Conservation (phyloP, 2,888 invertebrate species). For the Chloromyia formosa region DNA sequence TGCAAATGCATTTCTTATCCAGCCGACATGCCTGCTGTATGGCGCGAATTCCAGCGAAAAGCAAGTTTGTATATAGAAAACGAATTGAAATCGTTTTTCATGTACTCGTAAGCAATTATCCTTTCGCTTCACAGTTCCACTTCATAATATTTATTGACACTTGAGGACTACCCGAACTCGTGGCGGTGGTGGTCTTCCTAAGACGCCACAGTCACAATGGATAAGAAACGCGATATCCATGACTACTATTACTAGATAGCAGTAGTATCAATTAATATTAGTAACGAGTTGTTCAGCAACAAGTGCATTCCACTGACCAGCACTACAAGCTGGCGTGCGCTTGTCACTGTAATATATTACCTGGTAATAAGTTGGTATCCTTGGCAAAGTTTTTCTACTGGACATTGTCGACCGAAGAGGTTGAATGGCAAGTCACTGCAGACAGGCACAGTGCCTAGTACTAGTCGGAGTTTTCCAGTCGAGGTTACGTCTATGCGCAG, state of each 20-base stretch:
- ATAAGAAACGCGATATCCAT: slow-evolving; percentile 25
- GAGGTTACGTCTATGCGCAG: slow-evolving; percentile 21
- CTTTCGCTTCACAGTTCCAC: slow-evolving; percentile 27
- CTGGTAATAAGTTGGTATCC: slow-evolving; percentile 47
- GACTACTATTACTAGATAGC: slow-evolving; percentile 26
- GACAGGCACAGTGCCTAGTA: background rate
- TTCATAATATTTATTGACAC: slow-evolving; percentile 35
- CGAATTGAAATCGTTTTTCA: slow-evolving; percentile 23
- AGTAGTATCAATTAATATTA: slow-evolving; percentile 44
- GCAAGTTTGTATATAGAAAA: slow-evolving; percentile 6
- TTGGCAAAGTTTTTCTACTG: slow-evolving; percentile 47
- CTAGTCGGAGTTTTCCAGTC: background rate
- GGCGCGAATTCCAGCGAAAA: background rate
- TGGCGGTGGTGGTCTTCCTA: slow-evolving; percentile 34
- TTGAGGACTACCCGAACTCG: background rate
- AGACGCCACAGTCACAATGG: slow-evolving; percentile 12
- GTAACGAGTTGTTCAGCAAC: slow-evolving; percentile 42
- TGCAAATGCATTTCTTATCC: background rate
- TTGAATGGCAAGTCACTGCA: slow-evolving; percentile 29
- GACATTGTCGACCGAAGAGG: slow-evolving; percentile 20
- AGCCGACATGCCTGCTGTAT: background rate
- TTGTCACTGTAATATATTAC: slow-evolving; percentile 47
- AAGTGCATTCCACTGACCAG: slow-evolving; percentile 46
- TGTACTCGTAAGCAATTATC: slow-evolving; percentile 36
- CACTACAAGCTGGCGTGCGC: slow-evolving; percentile 35